Conservation (phyloP, 2,113 vertebrate species). For the Gopherus flavomarginatus region DNA sequence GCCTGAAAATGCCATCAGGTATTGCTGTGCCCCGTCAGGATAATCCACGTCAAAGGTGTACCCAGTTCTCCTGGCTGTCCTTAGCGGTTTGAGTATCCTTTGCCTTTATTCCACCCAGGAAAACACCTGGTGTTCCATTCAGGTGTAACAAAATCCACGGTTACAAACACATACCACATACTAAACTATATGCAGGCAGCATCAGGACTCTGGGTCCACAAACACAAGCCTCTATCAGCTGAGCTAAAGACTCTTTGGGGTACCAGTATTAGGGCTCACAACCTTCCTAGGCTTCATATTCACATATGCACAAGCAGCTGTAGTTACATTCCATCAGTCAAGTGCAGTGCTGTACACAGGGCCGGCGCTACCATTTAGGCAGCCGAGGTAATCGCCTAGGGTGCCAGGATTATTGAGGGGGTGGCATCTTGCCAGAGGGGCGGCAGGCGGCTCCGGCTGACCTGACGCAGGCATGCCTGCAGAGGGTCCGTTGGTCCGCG, state of each 20-base stretch:
- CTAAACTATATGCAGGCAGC: background rate
- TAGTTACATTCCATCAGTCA: background rate
- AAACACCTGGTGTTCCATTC: background rate
- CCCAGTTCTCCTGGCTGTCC: background rate
- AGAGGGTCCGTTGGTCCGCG: too few species aligned
- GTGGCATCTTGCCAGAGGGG: too few species aligned
- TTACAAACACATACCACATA: background rate
- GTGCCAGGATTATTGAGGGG: too few species aligned
- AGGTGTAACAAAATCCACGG: background rate
- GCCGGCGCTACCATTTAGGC: too few species aligned
- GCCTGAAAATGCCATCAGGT: background rate
- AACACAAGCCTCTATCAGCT: background rate
- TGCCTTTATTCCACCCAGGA: background rate
- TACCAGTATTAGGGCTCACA: background rate
- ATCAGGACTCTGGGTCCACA: background rate
- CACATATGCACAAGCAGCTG: background rate
- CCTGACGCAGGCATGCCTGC: too few species aligned
- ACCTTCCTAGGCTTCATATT: background rate
- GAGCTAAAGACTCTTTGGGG: background rate
- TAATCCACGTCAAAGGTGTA: background rate
- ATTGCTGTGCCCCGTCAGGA: background rate
- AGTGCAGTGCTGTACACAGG: background rate
- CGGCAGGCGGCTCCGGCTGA: too few species aligned
- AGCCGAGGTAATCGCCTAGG: too few species aligned
- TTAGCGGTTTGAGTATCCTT: too few species aligned